A percentile compares a stretch with the other conserved stretches of the same genome.
These are phyloP conservation scores for Drosophila willistoni DNA, from an alignment of 1,140 invertebrate species.

Conservation along the genomic window DNA sequence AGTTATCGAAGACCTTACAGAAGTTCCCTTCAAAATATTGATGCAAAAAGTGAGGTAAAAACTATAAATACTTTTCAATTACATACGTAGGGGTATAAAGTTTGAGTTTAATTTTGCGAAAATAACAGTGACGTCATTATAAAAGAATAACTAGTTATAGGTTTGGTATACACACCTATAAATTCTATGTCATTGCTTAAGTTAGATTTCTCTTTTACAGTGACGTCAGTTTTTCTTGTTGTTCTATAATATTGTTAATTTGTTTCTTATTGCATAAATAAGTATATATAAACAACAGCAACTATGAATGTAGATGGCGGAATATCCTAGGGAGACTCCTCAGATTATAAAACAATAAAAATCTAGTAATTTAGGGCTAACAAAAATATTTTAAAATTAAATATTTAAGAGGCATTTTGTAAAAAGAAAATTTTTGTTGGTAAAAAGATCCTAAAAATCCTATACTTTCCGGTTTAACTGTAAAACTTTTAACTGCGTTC, in stretches of 20 bases:
- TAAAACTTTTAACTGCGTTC: no score
- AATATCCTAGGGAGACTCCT: no score
- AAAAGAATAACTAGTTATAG: background rate
- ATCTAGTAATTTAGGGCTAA: no score
- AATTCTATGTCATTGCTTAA: background rate
- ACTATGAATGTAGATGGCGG: background rate
- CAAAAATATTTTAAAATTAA: no score
- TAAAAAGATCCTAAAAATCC: no score
- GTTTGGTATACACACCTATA: background rate
- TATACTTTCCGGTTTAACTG: no score
- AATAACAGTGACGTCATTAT: background rate
- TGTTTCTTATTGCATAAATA: background rate
- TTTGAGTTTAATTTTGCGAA: background rate
- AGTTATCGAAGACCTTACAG: constrained; percentile 44
- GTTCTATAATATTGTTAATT: background rate
- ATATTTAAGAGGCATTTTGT: no score
- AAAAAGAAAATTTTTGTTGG: no score
- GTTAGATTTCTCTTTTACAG: background rate
- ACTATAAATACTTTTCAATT: background rate
- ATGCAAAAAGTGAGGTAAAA: constrained; percentile 37
- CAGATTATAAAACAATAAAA: no score
- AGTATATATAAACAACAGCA: no score
- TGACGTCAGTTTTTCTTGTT: background rate
- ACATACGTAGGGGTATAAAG: background rate
- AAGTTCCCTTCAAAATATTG: constrained; percentile 70